These are phyloP conservation scores for Echeneis naucrates DNA, from an alignment of 2,797 vertebrate species.

Conservation along the genomic window DNA sequence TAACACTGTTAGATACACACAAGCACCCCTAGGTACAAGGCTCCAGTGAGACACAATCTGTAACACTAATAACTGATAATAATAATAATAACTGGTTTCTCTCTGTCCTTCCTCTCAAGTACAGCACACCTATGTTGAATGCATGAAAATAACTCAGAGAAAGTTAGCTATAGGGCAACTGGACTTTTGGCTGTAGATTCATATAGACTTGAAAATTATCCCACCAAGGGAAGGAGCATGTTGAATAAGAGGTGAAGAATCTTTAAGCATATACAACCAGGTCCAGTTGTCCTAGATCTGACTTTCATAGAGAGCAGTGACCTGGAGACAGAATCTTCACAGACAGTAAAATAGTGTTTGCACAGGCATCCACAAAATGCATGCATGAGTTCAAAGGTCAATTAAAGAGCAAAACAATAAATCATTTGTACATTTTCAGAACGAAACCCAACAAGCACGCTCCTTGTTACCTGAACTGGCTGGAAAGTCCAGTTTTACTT, in stretches of 20 bases:
- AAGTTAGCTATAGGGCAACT: too few species aligned
- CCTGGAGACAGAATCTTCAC: too few species aligned
- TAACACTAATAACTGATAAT: slow-evolving; percentile 14
- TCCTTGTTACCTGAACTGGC: slow-evolving; percentile 61
- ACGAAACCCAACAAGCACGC: slow-evolving; percentile 24
- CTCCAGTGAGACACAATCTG: slow-evolving; percentile 44
- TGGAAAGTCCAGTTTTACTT: slow-evolving; percentile 51
- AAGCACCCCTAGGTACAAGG: background rate
- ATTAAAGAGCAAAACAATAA: slow-evolving; percentile 28
- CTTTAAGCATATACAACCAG: too few species aligned
- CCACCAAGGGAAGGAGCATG: too few species aligned
- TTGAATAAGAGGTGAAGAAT: too few species aligned
- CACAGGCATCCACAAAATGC: slow-evolving; percentile 34
- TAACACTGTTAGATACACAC: slow-evolving; percentile 33
- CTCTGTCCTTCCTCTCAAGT: slow-evolving; percentile 5
- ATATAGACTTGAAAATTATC: too few species aligned
- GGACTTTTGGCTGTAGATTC: too few species aligned
- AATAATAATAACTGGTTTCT: slow-evolving; percentile 40
- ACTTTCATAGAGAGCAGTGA: too few species aligned
- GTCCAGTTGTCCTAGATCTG: too few species aligned
- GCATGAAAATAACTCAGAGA: slow-evolving; percentile 31
- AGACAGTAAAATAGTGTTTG: slow-evolving; percentile 28
- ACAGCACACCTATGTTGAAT: slow-evolving; percentile 37
- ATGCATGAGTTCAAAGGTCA: slow-evolving; percentile 13
- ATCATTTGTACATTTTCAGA: background rate